A percentile compares a stretch with the other conserved stretches of the same genome.
phyloP scores from a whole-genome alignment of 2,113 vertebrate genomes.

The Anhinga anhinga region DNA sequence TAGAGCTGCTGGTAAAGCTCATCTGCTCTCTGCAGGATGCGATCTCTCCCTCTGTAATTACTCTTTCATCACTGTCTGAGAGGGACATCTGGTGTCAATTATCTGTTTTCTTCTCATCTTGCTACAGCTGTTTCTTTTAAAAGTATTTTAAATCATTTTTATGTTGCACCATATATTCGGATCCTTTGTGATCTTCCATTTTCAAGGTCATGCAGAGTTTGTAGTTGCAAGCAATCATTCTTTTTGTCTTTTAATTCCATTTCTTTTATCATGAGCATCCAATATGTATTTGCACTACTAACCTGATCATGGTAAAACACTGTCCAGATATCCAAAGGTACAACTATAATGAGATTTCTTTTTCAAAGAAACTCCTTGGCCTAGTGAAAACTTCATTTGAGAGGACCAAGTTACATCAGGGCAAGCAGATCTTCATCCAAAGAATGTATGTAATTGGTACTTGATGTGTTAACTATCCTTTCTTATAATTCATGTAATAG shows the following conservation, averaged over 20 bases:
- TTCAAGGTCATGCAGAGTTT: slow-evolving; percentile 49
- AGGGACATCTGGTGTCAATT: slow-evolving; percentile 71
- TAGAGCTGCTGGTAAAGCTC: slow-evolving; percentile 57
- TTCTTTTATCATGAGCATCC: neutral
- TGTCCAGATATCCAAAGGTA: neutral
- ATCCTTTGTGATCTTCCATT: slow-evolving; percentile 35
- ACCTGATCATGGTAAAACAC: neutral
- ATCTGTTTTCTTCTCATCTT: slow-evolving; percentile 67
- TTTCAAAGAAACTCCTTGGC: neutral
- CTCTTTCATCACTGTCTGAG: slow-evolving; percentile 70
- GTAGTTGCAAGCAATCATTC: neutral
- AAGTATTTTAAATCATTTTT: slow-evolving; percentile 64
- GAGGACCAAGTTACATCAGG: neutral
- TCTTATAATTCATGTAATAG: neutral
- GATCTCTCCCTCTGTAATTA: slow-evolving; percentile 63
- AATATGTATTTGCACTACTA: neutral
- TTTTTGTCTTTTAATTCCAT: neutral
- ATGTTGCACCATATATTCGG: slow-evolving; percentile 8
- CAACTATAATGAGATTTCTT: neutral
- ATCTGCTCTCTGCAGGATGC: slow-evolving; percentile 63
- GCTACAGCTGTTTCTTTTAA: slow-evolving; percentile 68
- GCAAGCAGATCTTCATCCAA: neutral
- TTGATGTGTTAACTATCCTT: neutral
- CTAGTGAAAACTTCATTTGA: neutral
- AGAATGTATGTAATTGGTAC: neutral